Evolutionary conservation across 2,113 vertebrate species (phyloP), one percentile per base, ranked within the genome.

Genomic region (Halichoeres trimaculatus): DNA sequence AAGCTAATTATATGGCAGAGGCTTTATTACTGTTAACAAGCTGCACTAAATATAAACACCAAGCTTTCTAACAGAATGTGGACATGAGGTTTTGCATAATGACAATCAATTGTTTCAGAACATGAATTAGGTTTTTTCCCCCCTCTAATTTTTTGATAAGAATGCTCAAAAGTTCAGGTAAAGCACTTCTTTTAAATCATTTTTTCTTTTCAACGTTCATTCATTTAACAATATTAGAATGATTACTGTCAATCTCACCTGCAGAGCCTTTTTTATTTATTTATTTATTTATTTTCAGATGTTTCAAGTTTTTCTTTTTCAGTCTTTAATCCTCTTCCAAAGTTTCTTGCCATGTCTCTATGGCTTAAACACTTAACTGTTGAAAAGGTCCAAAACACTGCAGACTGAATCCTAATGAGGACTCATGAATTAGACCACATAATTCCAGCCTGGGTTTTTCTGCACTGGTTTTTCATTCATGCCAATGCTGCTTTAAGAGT

Each of bases 401-500:
- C 58, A 66, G 73, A 63, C 54, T 4, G 16, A 47, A 73, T 23
- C 69, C 58, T 56, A 73, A 77, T 26, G 16, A 80, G 72, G 62
- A 24, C 51, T 64, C 41, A 12, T 26, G 52, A 52, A 58, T 62
- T 72, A 36, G 40, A 80, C 35, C 34, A 53, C 51, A 76, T 22
- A 22, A 41, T 22, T 62, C 56, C 22, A 63, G 55, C 51, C 38
- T 62, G 60, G 41, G 47, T 35, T 10, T 65, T 50, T 13, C 11
- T 45, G 23, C 54, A 43, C 30, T 40, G 41, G n/a, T 47, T 63
- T 62, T 59, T n/a, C 50, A 26, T 53, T 43, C 13, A 11, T 43
- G 24, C 48, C 19, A 8, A 26, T 7, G 24, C 53, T 58, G 13
- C 20, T 62, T 79, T 47, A 24, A 70, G 50, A 70, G n/a, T 48